Evolutionary conservation across 2,113 vertebrate genomes (phyloP), one percentile per base, ranked within the genome.

Genomic region (Piprites chloris): DNA sequence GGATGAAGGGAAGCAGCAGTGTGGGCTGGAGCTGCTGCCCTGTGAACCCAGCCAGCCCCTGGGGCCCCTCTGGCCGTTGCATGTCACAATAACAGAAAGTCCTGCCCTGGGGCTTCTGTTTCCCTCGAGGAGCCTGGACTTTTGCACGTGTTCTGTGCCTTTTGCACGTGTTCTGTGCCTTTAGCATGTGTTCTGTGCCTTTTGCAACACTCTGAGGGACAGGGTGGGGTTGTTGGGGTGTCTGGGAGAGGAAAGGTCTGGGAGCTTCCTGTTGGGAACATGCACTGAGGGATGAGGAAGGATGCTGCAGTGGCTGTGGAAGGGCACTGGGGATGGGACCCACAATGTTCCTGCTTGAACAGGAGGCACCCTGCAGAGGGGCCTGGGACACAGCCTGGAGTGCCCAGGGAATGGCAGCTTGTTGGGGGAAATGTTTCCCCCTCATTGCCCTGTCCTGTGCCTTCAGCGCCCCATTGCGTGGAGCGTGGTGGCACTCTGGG

Each of bases 1-100:
- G 30, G 49, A 14, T 16, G 83, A 23, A 63, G 87, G 47, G 74
- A 67, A 87, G 69, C 83, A 33, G 87, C 63, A 53, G 49, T 1
- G 27, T 23, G 74, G 78, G 50, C 37, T 69, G 82, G 30, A 78
- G 35, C 65, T 42, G 18, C 61, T 49, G 78, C 50, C 19, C 56
- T 10, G 44, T 42, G 84, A 75, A 30, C 79, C 41, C 28, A 0
- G 4, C 24, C 72, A 24, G 75, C 58, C 90, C 55, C 58, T 1
- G 1, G 93, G 90, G 92, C 68, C 52, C 46, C 18, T 71, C 23
- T 12, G 66, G n/a, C 19, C 11, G 1, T 19, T 5, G 9, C 27
- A 2, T 15, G 27, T 23, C 11, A 1, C 0, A 1, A 23, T 23
- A 23, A 32, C 41, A 22, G 6, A 21, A 35, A 55, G 4, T 2